A percentile compares a stretch with the other conserved stretches of the same genome.
Evolutionary conservation across 1,140 invertebrate genomes (phyloP).

Genomic region (Formica selysi): DNA sequence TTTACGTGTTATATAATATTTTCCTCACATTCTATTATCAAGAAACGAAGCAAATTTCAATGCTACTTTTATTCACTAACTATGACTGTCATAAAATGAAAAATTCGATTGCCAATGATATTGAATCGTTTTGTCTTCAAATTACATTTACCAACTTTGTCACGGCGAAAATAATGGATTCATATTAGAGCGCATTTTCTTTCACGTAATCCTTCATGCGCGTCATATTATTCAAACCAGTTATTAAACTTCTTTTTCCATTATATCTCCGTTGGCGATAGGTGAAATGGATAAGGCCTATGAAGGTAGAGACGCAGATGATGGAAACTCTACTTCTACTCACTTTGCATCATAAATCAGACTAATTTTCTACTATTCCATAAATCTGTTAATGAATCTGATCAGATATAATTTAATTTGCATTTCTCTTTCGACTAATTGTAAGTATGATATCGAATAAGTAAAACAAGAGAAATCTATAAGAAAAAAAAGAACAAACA

Average conservation of each 20-base stretch:
- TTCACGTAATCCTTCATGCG: slow-evolving; percentile 42
- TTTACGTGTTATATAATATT: not conserved
- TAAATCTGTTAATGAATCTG: not conserved
- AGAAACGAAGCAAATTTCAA: slow-evolving; percentile 18
- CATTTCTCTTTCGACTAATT: not conserved
- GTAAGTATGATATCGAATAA: no score
- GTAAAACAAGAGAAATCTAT: not conserved
- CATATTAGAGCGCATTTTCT: slow-evolving; percentile 47
- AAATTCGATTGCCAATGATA: slow-evolving; percentile 21
- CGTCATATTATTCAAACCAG: slow-evolving; percentile 42
- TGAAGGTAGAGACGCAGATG: slow-evolving; percentile 26
- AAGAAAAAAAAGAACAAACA: not conserved
- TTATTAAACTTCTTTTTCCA: slow-evolving; percentile 52
- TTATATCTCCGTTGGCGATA: slow-evolving; percentile 28
- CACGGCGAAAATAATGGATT: slow-evolving; percentile 49
- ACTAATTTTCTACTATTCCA: slow-evolving; percentile 3
- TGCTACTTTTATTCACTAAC: slow-evolving; percentile 19
- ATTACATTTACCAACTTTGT: slow-evolving; percentile 48
- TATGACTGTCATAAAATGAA: slow-evolving; percentile 7
- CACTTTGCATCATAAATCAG: not conserved
- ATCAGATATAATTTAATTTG: not conserved
- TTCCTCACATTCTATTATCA: not conserved
- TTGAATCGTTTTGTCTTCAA: slow-evolving; percentile 44
- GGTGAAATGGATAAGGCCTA: slow-evolving; percentile 15
- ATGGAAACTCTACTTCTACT: not conserved